Conservation (phyloP, 1,140 invertebrate species). For the Cataglyphis hispanica region DNA sequence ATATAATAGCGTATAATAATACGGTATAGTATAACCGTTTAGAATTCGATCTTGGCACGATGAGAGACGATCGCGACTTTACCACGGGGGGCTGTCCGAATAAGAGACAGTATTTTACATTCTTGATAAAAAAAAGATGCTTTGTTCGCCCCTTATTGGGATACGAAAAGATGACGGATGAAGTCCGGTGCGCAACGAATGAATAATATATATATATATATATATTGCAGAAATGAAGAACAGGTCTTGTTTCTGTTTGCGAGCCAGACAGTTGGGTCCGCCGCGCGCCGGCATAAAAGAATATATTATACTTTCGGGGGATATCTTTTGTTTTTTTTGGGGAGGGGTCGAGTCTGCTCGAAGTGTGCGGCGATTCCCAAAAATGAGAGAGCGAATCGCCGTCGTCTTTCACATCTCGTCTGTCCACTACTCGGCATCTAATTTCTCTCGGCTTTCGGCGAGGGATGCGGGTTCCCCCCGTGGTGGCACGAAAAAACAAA, state of each 20-base stretch:
- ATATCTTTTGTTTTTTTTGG: background rate
- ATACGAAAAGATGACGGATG: background rate
- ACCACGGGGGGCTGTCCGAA: background rate
- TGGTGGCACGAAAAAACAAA: constrained; percentile 33
- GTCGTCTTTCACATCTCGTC: background rate
- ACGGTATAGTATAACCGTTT: constrained; percentile 1
- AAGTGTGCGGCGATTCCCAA: constrained; percentile 22
- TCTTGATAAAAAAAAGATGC: constrained; percentile 27
- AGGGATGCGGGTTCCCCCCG: background rate
- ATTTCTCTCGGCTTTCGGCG: constrained; percentile 1
- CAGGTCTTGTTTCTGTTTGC: constrained; percentile 17
- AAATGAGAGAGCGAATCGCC: constrained; percentile 26
- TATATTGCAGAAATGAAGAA: constrained; percentile 1
- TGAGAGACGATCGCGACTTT: constrained; percentile 16
- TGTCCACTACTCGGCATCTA: background rate
- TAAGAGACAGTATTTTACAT: background rate
- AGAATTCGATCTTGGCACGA: background rate
- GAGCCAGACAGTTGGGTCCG: background rate
- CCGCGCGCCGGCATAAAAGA: constrained; percentile 27
- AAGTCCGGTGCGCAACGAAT: background rate
- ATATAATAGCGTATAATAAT: constrained; percentile 28
- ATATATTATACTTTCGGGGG: constrained; percentile 27
- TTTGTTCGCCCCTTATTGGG: constrained; percentile 14
- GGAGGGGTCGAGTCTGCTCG: background rate
- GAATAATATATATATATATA: background rate